Conservation (phyloP, 2,888 invertebrate species). For the Onthophagus sagittarius region DNA sequence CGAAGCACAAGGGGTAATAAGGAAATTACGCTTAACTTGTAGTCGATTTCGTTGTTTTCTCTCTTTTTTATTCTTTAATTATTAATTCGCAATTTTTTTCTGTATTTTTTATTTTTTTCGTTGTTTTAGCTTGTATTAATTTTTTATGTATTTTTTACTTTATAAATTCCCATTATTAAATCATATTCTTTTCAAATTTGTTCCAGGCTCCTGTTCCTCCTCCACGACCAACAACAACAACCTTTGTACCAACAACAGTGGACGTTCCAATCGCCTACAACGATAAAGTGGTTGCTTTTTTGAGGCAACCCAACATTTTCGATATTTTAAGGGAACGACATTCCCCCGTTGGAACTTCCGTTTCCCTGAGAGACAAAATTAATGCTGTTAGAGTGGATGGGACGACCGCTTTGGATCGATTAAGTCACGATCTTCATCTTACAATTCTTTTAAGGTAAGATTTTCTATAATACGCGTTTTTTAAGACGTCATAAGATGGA, state of each 20-base stretch:
- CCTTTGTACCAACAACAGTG: constrained; percentile 49
- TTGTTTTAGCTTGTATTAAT: not conserved
- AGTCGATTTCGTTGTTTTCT: constrained; percentile 17
- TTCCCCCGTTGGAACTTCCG: constrained; percentile 65
- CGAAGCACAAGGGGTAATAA: constrained; percentile 32
- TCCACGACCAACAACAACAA: constrained; percentile 56
- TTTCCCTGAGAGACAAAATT: constrained; percentile 79
- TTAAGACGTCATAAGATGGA: not conserved
- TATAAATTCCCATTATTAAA: not conserved
- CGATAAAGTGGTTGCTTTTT: constrained; percentile 94
- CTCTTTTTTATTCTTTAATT: constrained; percentile 23
- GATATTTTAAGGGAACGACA: constrained; percentile 85
- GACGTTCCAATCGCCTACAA: constrained; percentile 89
- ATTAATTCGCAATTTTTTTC: not conserved
- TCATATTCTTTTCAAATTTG: constrained; percentile 21
- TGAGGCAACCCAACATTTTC: constrained; percentile 89
- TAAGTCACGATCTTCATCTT: constrained; percentile 90
- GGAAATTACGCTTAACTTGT: not conserved
- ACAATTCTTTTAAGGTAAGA: constrained; percentile 87
- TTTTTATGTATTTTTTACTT: not conserved
- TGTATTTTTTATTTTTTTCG: not conserved
- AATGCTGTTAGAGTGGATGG: constrained; percentile 88
- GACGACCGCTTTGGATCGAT: constrained; percentile 73
- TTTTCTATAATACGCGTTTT: constrained; percentile 8
- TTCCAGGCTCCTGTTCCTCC: constrained; percentile 72